phyloP scores from a whole-genome alignment of 2,113 vertebrate genomes.

The Mus musculus region DNA sequence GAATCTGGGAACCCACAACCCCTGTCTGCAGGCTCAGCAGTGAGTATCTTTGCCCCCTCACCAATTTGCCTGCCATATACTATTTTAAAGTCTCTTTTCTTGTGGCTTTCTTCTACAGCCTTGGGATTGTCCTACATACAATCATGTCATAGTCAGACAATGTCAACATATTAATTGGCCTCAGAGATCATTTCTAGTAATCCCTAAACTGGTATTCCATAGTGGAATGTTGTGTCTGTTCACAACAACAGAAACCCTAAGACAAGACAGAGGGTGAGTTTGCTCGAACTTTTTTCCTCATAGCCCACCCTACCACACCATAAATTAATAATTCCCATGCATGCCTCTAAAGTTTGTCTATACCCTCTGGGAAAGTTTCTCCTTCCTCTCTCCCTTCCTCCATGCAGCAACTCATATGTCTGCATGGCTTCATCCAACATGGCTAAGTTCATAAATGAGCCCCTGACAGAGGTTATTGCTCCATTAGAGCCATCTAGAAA shows the following conservation, averaged over 20 bases:
- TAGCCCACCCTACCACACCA: neutral
- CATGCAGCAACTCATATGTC: neutral
- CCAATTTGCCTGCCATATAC: neutral
- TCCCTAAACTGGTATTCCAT: neutral
- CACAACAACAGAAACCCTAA: neutral
- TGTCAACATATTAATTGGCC: neutral
- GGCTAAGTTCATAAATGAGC: neutral
- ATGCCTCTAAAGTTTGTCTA: neutral
- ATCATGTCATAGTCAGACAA: neutral
- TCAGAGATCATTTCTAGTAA: neutral
- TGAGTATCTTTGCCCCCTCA: neutral
- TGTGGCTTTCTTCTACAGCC: neutral
- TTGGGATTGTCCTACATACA: neutral
- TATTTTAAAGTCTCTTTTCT: neutral
- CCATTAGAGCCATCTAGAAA: neutral
- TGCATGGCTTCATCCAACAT: neutral
- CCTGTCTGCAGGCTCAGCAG: no score
- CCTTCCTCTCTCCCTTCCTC: neutral
- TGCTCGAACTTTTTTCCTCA: neutral
- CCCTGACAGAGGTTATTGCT: neutral
- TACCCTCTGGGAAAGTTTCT: neutral
- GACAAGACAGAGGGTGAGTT: neutral
- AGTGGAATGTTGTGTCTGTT: neutral
- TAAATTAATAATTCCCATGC: no score
- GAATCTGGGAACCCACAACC: neutral